Evolutionary conservation across 2,888 invertebrate genomes (phyloP).

Genomic region (Agrotis segetum): DNA sequence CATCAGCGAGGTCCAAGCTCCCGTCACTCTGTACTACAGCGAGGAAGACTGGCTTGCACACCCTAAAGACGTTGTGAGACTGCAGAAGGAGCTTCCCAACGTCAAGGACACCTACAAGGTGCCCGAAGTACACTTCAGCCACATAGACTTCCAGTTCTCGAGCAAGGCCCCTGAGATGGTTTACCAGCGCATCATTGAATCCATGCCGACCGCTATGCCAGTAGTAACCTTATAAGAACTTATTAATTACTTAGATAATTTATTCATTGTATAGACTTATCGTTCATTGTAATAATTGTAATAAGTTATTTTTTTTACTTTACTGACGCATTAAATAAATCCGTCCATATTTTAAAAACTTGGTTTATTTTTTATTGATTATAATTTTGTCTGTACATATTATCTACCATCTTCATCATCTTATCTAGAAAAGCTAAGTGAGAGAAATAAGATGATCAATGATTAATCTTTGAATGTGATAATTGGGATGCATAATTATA

Average conservation of each 20-base stretch:
- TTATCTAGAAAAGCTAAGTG: no score
- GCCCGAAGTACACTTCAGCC: slow-evolving; percentile 86
- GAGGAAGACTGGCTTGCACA: slow-evolving; percentile 93
- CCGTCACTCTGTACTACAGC: slow-evolving; percentile 84
- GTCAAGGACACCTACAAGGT: slow-evolving; percentile 90
- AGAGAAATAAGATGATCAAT: no score
- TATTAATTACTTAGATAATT: slow-evolving; percentile 64
- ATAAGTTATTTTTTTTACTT: slow-evolving; percentile 72
- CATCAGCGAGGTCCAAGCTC: slow-evolving; percentile 80
- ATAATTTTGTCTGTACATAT: neutral
- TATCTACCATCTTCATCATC: no score
- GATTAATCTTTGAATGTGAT: no score
- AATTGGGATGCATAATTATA: neutral
- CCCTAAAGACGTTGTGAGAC: slow-evolving; percentile 90
- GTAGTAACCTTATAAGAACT: slow-evolving; percentile 56
- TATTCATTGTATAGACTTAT: slow-evolving; percentile 62
- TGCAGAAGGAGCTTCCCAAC: slow-evolving; percentile 90
- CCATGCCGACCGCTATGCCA: slow-evolving; percentile 70
- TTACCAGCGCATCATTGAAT: slow-evolving; percentile 81
- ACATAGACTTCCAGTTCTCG: slow-evolving; percentile 87
- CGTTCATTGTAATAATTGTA: slow-evolving; percentile 63
- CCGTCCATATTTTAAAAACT: slow-evolving; percentile 71
- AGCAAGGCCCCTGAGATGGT: slow-evolving; percentile 79
- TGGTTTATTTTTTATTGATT: slow-evolving; percentile 12
- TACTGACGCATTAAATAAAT: slow-evolving; percentile 74